Base-by-base conservation (phyloP, 2,797 vertebrate genomes). In the Paguma larvata region DNA sequence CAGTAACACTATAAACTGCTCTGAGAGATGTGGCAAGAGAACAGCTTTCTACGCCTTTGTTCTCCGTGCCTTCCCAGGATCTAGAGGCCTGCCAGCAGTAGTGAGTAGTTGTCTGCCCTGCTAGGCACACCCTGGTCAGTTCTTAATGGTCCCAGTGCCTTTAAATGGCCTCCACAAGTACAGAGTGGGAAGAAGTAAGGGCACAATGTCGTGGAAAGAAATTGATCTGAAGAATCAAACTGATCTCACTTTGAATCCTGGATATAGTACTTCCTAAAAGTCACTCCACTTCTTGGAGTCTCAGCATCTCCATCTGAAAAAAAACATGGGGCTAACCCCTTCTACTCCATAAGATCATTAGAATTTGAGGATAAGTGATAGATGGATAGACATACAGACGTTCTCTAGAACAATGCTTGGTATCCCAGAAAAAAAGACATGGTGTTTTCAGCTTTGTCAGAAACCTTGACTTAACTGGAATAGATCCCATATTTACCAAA, bases 401-500 rank as follows among this genome's bases (percentile, higher is more conserved):
- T 92, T 95, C 5, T 92, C 68, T 86, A 91, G 80, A 96, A 44
- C 19, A 94, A 65, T 3, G 63, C n/a, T 46, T 56, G 94, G 9
- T 14, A 63, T 75, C 93, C 51, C 19, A 56, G 32, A 32, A 89
- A 32, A n/a, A 80, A 11, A 14, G 13, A 65, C 6, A 72, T 1
- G 53, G 12, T 83, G 67, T 94, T 96, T 96, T 97, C 67, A 90
- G 51, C 63, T 94, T 79, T 65, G 11, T 78, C 56, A 19, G 16
- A 95, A 95, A 75, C 46, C 27, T 90, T 95, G 87, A 68, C 63
- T 96, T 95, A 92, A 73, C 63, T 96, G 77, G 94, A 94, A 90
- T 85, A 27, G 70, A 93, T 94, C 30, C 34, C 62, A 12, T 82
- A 68, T 87, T 96, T 93, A 94, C 46, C 75, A 87, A 85, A 94